These are phyloP conservation scores for Leiothrix lutea DNA, from an alignment of 2,113 vertebrate species.

Conservation along the genomic window DNA sequence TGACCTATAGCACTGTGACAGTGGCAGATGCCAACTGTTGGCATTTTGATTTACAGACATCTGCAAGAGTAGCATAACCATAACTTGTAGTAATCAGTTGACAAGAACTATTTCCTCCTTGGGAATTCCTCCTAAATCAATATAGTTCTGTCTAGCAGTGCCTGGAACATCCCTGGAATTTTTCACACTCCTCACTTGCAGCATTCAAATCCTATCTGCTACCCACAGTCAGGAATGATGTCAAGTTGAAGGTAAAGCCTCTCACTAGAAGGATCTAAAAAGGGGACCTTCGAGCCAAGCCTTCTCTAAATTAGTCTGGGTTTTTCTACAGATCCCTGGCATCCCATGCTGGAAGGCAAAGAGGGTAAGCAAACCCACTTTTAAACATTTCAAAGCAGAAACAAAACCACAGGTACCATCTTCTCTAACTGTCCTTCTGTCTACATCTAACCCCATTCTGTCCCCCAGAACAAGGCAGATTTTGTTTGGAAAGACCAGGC, in stretches of 20 bases:
- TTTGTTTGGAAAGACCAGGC: neutral
- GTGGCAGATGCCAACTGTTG: slow-evolving; percentile 31
- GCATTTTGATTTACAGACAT: slow-evolving; percentile 11
- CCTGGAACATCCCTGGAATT: slow-evolving; percentile 8
- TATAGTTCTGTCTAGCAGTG: neutral
- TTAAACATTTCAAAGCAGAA: neutral
- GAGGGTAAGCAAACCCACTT: neutral
- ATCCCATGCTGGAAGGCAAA: neutral
- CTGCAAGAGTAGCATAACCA: slow-evolving; percentile 22
- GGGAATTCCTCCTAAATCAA: slow-evolving; percentile 60
- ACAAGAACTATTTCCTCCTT: slow-evolving; percentile 55
- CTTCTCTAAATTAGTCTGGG: neutral
- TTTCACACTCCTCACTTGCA: neutral
- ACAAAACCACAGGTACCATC: neutral
- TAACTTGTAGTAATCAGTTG: slow-evolving; percentile 39
- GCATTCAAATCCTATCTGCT: neutral
- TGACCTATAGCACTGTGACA: slow-evolving; percentile 13
- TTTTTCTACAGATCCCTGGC: neutral
- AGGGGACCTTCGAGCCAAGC: neutral
- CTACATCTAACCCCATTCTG: neutral
- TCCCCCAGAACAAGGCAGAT: neutral
- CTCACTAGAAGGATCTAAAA: neutral
- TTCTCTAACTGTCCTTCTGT: neutral
- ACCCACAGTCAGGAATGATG: neutral
- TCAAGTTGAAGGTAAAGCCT: neutral